Conservation (phyloP, 2,888 invertebrate genomes). For the Rhopalosiphum nymphaeae region DNA sequence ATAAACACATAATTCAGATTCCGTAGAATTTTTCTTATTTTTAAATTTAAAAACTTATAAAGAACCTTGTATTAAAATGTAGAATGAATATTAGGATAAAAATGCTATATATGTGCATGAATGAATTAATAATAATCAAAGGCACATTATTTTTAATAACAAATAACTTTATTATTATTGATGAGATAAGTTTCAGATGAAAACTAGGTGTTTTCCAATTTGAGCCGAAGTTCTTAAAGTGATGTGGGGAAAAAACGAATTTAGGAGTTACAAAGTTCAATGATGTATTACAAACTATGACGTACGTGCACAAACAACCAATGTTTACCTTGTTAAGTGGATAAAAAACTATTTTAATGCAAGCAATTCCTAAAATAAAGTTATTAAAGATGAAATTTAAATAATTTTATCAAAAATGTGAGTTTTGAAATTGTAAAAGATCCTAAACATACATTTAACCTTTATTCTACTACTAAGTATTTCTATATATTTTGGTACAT, state of each 20-base stretch:
- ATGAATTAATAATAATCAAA: background rate
- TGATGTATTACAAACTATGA: slow-evolving; percentile 46
- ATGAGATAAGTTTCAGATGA: slow-evolving; percentile 36
- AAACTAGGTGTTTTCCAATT: slow-evolving; percentile 21
- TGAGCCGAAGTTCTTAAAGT: slow-evolving; percentile 25
- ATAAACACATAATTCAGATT: no score
- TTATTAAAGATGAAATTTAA: slow-evolving; percentile 26
- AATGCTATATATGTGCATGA: background rate
- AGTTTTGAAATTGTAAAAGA: background rate
- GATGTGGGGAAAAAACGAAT: slow-evolving; percentile 1
- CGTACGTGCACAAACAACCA: slow-evolving; percentile 23
- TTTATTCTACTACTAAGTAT: background rate
- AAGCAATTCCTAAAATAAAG: background rate
- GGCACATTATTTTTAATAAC: background rate
- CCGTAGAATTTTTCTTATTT: background rate
- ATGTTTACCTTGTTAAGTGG: slow-evolving; percentile 33
- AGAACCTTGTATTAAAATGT: no score
- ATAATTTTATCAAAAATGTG: background rate
- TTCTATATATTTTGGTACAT: background rate
- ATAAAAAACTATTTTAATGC: slow-evolving; percentile 25
- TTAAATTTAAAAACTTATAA: background rate
- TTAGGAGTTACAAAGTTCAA: slow-evolving; percentile 28
- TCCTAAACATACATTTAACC: background rate
- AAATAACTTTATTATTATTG: slow-evolving; percentile 29
- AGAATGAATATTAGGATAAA: background rate